Evolutionary conservation across 2,888 invertebrate genomes (phyloP), one percentile per base, ranked within the genome.

Genomic region (Lycaena phlaeas): DNA sequence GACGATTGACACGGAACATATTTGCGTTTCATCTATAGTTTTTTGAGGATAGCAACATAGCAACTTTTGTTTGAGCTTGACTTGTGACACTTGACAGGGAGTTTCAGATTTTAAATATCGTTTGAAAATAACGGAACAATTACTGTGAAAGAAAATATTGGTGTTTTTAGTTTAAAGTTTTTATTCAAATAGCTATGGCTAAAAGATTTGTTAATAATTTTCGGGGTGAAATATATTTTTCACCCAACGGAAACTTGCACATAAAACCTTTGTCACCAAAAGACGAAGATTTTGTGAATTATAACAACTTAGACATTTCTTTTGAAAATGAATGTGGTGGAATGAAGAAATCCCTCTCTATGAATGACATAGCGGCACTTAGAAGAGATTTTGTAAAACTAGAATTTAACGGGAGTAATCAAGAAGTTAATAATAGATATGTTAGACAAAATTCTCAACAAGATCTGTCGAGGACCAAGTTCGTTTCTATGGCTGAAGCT

Each of bases 401-500:
- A 14, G 64, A 68, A 39, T 48, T 59, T 9, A 36, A 51, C 12
- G 43, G 50, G 9, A 57, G 62, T 18, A 57, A 50, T 36, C 59
- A 64, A 38, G 61, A 64, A 36, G 48, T 52, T 26, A 54, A 63
- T 40, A 54, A 59, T 36, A 65, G 62, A 45, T 60, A 64, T 42
- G n/a, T n/a, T n/a, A 61, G 64, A 25, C 62, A 60, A 26, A 61
- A 60, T 27, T 57, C 58, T 9, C 53, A 58, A 7, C 56, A 61
- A 15, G 69, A 72, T 26, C 46, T 68, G n/a, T 72, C 75, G 0
- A 70, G 51, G 59, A 71, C 61, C 1, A 85, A 79, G 51, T 89
- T 85, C 57, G 78, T 87, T n/a, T 86, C 88, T 1, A 75, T 88
- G 77, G 89, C 89, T 4, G 88, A 89, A 60, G 78, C 84, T 39